These are phyloP conservation scores for Heliconius erato DNA, from an alignment of 2,888 invertebrate genomes.

Conservation along the genomic window DNA sequence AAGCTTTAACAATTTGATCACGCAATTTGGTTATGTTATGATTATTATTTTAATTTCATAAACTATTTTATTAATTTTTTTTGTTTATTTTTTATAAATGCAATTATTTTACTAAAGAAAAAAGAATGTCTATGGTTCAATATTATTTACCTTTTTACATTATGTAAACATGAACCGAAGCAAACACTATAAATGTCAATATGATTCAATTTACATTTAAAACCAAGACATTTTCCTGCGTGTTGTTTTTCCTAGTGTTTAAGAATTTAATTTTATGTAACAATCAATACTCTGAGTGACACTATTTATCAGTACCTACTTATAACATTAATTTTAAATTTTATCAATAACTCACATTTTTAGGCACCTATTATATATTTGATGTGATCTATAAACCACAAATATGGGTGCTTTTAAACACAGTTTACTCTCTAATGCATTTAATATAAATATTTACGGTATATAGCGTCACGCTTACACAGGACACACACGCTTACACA, in stretches of 20 bases:
- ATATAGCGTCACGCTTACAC: background rate
- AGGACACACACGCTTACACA: too few relatives aligned
- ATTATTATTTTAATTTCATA: background rate
- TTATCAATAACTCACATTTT: background rate
- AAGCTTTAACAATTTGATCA: background rate
- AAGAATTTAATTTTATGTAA: conserved; percentile 9
- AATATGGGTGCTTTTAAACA: background rate
- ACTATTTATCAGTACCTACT: background rate
- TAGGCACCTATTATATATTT: background rate
- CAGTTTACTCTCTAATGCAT: background rate
- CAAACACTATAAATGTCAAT: background rate
- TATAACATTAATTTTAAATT: background rate
- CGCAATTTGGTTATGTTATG: background rate
- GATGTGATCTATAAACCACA: background rate
- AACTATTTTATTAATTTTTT: background rate
- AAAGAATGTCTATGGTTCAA: background rate
- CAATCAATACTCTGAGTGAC: background rate
- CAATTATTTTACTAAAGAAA: background rate
- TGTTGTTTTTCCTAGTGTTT: background rate
- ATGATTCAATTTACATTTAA: background rate
- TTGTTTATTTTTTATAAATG: background rate
- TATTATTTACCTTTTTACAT: background rate
- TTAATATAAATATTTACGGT: background rate
- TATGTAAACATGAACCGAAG: background rate
- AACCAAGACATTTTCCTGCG: background rate